phyloP scores from a whole-genome alignment of 2,888 invertebrate species.

The Plagodis pulveraria region DNA sequence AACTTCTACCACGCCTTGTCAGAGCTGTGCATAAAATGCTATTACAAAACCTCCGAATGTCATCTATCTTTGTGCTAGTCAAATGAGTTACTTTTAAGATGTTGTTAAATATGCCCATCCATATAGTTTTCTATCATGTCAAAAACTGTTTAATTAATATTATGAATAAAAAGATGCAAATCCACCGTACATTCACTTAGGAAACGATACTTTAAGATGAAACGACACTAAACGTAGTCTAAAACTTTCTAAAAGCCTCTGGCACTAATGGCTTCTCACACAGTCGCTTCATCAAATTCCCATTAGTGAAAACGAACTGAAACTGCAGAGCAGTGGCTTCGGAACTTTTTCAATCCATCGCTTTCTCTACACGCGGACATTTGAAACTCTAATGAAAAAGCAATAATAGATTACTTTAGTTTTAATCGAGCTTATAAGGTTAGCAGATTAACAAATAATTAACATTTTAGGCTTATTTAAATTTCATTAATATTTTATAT shows the following conservation, averaged over 20 bases:
- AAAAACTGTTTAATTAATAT: too few relatives aligned
- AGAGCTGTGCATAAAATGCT: too few relatives aligned
- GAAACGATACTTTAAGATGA: not conserved
- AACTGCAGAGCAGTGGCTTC: conserved; percentile 14
- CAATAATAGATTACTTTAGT: conserved; percentile 9
- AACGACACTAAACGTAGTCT: not conserved
- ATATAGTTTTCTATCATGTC: too few relatives aligned
- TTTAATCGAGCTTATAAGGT: not conserved
- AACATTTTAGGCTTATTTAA: too few relatives aligned
- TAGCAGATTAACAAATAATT: not conserved
- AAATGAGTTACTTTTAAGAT: too few relatives aligned
- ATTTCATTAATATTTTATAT: too few relatives aligned
- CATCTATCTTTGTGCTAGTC: too few relatives aligned
- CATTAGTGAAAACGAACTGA: conserved; percentile 24
- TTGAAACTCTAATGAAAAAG: conserved; percentile 24
- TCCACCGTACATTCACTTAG: too few relatives aligned
- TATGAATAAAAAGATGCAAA: too few relatives aligned
- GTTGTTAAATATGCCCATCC: too few relatives aligned
- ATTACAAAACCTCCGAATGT: too few relatives aligned
- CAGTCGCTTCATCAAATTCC: conserved; percentile 22
- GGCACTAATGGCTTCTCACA: conserved; percentile 8
- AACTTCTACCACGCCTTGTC: too few relatives aligned
- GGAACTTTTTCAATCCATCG: conserved; percentile 30
- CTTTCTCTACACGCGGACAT: conserved; percentile 15
- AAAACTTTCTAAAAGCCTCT: conserved; percentile 10